Base-by-base conservation (phyloP, 2,113 vertebrate species). In the Rhinogobius similis region DNA sequence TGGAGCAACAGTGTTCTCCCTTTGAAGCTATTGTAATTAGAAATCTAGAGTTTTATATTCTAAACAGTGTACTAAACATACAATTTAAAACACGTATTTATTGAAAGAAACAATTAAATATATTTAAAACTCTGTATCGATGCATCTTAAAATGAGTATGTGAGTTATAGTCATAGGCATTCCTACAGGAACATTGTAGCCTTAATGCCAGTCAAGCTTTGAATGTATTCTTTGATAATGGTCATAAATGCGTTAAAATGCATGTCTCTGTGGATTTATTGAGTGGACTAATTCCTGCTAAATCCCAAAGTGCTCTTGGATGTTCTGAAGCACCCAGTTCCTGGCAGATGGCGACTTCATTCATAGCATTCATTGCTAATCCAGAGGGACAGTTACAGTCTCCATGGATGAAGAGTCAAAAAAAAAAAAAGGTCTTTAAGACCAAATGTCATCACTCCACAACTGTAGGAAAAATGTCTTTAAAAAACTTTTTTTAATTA, bases 311-410 rank as follows among this genome's bases (percentile, higher is more conserved):
- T 73, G 70, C 82, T 82, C 70, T 82, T 53, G 70, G 73, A 62
- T 58, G 74, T 84, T 68, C 52, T 77, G 66, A 76, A 56, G 72
- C 14, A 16, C 73, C 55, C 79, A 75, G 67, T 71, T 58, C 36
- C 52, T 70, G 79, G 75, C 88, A 89, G 83, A 86, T 87, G 79
- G 86, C 26, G 63, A 20, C 70, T 67, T 73, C 68, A 68, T 78
- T 79, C 68, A 70, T 63, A 20, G 41, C 55, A 21, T 48, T 46
- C 10, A 66, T 73, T 58, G 61, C 71, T 84, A 83, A 79, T 83
- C 76, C 86, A 82, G 69, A 41, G 67, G 68, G 59, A 38, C 62
- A n/a, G 71, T 20, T 62, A 58, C 65, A 73, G 39, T 68, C 46
- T 71, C 27, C 69, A 65, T 2, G 56, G 72, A 67, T 48, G 62